Conservation (phyloP, 2,888 invertebrate genomes). For the Protophormia terraenovae region DNA sequence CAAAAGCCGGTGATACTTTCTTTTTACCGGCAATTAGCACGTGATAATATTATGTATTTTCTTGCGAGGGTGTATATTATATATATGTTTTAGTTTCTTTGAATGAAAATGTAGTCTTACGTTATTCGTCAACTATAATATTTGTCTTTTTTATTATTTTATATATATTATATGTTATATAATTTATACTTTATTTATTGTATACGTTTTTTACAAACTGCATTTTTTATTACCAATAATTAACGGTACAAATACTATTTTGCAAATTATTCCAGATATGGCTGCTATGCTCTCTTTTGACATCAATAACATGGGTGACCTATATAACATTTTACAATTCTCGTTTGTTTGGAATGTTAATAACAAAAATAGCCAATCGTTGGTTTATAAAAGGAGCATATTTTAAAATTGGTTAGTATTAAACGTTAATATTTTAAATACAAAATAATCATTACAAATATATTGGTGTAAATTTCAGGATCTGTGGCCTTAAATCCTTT, state of each 20-base stretch:
- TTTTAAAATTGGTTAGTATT: constrained; percentile 90
- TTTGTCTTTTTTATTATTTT: no score
- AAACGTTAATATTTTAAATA: not conserved
- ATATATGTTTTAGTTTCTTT: not conserved
- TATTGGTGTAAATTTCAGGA: constrained; percentile 82
- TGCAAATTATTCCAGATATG: constrained; percentile 82
- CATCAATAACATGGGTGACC: constrained; percentile 94
- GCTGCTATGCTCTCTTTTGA: constrained; percentile 90
- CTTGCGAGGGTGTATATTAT: not conserved
- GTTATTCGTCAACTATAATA: no score
- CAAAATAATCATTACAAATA: not conserved
- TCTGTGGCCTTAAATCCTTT: constrained; percentile 97
- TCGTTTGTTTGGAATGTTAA: constrained; percentile 92
- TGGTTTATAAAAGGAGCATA: constrained; percentile 93
- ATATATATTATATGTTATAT: no score
- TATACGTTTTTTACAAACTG: no score
- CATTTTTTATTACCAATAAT: no score
- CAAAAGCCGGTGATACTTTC: constrained; percentile 9
- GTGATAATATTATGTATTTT: not conserved
- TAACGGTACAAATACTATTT: no score
- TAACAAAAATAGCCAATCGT: constrained; percentile 93
- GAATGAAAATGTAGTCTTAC: no score
- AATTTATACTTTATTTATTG: no score
- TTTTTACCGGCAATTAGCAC: not conserved
- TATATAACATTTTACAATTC: constrained; percentile 98